Evolutionary conservation across 2,888 invertebrate species (phyloP).

Genomic region (Melanophora roralis): DNA sequence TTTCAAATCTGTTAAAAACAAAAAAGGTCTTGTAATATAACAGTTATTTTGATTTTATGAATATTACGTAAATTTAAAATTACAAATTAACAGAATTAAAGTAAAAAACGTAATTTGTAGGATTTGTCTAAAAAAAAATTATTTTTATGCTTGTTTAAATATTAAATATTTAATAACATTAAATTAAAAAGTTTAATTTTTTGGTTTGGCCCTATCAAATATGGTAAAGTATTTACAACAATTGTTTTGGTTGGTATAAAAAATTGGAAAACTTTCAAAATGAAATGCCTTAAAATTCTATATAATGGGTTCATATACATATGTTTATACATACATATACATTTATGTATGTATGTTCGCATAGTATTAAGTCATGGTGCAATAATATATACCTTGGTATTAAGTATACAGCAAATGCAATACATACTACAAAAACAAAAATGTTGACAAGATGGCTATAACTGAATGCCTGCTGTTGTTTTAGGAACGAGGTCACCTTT

Average conservation of each 20-base stretch:
- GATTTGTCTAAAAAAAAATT: slow-evolving; percentile 19
- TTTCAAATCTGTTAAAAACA: slow-evolving; percentile 20
- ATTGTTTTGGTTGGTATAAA: background rate
- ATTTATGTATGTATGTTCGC: too few relatives aligned
- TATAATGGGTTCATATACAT: too few relatives aligned
- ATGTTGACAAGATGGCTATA: too few relatives aligned
- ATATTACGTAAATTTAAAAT: slow-evolving; percentile 33
- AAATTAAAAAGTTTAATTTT: slow-evolving; percentile 37
- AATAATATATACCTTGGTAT: too few relatives aligned
- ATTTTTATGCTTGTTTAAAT: slow-evolving; percentile 35
- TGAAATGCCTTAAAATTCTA: too few relatives aligned
- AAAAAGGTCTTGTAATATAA: slow-evolving; percentile 32
- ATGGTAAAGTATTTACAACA: background rate
- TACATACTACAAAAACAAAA: too few relatives aligned
- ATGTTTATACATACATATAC: too few relatives aligned
- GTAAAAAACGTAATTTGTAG: slow-evolving; percentile 19
- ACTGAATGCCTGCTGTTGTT: too few relatives aligned
- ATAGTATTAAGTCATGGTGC: too few relatives aligned
- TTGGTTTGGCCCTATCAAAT: slow-evolving; percentile 41
- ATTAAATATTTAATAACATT: slow-evolving; percentile 46
- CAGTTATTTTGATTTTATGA: slow-evolving; percentile 23
- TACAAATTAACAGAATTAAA: background rate
- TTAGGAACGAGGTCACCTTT: too few relatives aligned
- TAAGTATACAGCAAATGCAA: too few relatives aligned
- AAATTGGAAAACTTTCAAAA: too few relatives aligned